Evolutionary conservation across 2,113 vertebrate species (phyloP).

Genomic region (Coptodon bakossiorum): DNA sequence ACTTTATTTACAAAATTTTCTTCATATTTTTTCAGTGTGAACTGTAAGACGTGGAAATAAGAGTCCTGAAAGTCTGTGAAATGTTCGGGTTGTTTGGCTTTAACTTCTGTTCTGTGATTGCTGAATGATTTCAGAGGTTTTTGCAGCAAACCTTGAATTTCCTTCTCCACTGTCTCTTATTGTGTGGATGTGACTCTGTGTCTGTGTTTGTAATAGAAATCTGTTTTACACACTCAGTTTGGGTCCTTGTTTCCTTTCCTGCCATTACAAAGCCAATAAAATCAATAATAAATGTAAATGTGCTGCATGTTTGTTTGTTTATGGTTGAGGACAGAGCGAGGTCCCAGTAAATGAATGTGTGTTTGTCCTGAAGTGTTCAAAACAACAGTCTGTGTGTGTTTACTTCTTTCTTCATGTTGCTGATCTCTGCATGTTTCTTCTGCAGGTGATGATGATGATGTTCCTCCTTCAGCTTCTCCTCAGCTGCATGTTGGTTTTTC

Average conservation of each 20-base stretch:
- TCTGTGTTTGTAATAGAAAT: fast-evolving
- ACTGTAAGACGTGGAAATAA: fast-evolving
- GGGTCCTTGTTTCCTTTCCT: fast-evolving
- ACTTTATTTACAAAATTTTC: too few species aligned
- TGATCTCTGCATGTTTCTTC: fast-evolving
- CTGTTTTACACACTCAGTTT: too few species aligned
- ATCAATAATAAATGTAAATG: neutral
- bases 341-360: too few species aligned
- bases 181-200: too few species aligned
- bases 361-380: fast-evolving
- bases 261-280: fast-evolving
- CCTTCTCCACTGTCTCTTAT: fast-evolving
- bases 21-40: neutral
- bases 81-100: fast-evolving
- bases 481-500: too few species aligned
- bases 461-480: too few species aligned
- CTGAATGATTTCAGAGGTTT: neutral
- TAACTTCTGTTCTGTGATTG: neutral
- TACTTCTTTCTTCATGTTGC: too few species aligned
- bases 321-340: too few species aligned
- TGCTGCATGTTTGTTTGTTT: too few species aligned
- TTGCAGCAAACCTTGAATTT: fast-evolving
- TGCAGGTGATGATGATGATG: too few species aligned
- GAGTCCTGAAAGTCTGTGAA: fast-evolving
- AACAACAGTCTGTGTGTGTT: fast-evolving